Conservation (phyloP, 2,113 vertebrate species). For the Phodopus roborovskii region DNA sequence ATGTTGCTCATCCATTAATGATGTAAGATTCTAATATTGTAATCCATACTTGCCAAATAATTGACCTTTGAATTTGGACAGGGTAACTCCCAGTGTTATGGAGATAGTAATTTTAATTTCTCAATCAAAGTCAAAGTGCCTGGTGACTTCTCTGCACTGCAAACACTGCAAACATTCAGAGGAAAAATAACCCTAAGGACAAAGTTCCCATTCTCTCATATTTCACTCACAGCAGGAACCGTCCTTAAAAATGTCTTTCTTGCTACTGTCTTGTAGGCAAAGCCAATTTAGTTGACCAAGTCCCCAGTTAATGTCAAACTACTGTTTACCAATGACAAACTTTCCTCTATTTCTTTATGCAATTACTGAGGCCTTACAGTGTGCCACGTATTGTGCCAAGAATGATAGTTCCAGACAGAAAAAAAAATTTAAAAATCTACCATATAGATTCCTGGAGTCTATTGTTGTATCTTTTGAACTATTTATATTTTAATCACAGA, state of each 20-base stretch:
- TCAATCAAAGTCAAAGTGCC: background rate
- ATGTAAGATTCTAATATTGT: background rate
- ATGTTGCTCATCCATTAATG: background rate
- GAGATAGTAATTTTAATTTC: slow-evolving; percentile 4
- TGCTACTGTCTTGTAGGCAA: background rate
- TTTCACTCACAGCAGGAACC: background rate
- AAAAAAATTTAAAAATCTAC: background rate
- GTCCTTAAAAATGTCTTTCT: background rate
- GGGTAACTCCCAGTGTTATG: slow-evolving; percentile 37
- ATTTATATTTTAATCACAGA: slow-evolving; percentile 28
- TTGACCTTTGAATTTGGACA: background rate
- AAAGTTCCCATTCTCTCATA: background rate
- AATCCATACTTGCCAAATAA: slow-evolving; percentile 16
- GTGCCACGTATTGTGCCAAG: background rate
- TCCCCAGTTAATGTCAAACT: background rate
- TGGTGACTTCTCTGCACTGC: background rate
- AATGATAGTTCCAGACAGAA: background rate
- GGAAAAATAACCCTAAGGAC: background rate
- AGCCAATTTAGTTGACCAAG: background rate
- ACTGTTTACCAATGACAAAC: background rate
- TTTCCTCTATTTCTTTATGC: background rate
- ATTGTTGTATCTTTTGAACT: background rate
- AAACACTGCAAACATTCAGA: background rate
- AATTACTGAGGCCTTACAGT: background rate
- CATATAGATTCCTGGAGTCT: background rate